phyloP scores from a whole-genome alignment of 1,140 invertebrate species.

The Drosophila punjabiensis region DNA sequence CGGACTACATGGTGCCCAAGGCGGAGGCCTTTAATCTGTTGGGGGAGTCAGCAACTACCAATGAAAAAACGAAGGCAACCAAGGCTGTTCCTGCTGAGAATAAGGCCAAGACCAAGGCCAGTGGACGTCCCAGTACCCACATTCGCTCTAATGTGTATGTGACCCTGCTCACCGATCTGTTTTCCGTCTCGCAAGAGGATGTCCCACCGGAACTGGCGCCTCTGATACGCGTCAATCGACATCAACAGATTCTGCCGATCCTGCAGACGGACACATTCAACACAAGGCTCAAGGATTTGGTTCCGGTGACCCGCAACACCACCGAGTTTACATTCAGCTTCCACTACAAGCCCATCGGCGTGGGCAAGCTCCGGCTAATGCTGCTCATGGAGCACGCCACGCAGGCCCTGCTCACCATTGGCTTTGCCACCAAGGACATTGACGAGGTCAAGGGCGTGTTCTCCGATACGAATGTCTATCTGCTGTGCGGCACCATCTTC shows the following conservation, averaged over 20 bases:
- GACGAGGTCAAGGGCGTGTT: conserved; percentile 99
- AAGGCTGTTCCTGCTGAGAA: conserved; percentile 2
- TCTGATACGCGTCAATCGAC: conserved; percentile 87
- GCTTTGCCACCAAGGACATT: conserved; percentile 97
- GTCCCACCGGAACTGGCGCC: conserved; percentile 88
- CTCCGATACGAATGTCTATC: conserved; percentile 97
- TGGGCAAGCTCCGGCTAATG: conserved; percentile 91
- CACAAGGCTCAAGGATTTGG: conserved; percentile 91
- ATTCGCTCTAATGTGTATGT: conserved; percentile 88
- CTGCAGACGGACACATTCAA: conserved; percentile 93
- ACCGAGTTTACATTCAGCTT: conserved; percentile 87
- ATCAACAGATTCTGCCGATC: conserved; percentile 92
- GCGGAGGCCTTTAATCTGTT: conserved; percentile 92
- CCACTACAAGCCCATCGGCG: conserved; percentile 88
- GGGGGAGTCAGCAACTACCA: conserved; percentile 75
- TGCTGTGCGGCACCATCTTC: conserved; percentile 96
- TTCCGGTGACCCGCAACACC: conserved; percentile 87
- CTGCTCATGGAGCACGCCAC: conserved; percentile 93
- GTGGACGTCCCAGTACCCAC: conserved; percentile 86
- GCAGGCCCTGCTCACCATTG: conserved; percentile 89
- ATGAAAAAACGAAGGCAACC: conserved; percentile 18
- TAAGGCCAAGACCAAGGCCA: not conserved
- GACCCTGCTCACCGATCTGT: conserved; percentile 88
- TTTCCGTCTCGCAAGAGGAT: conserved; percentile 86
- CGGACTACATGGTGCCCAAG: conserved; percentile 90